Base-by-base conservation (phyloP, 2,113 vertebrate species). In the Synchiropus splendidus region DNA sequence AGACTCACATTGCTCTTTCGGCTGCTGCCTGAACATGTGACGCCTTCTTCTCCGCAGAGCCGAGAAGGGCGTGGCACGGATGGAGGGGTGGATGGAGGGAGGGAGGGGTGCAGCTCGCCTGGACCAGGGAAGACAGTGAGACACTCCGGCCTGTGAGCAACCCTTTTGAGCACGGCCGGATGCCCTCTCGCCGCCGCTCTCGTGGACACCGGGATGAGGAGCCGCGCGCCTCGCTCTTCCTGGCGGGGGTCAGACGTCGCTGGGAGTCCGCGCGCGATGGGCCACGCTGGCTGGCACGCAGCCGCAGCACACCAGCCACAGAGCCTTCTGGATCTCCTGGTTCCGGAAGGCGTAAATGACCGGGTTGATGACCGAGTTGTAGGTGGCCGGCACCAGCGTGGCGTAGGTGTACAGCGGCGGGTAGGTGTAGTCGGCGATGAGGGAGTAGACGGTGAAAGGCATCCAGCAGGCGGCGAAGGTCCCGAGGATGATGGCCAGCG, bases 401-500 rank as follows among this genome's bases (percentile, higher is more conserved):
- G 93, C 95, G 6, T 99, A 99, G 39, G 93, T 99, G 71, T 99
- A 99, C 35, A 97, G 91, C 9, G 92, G 92, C 5, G 95, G 94
- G 65, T 98, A 98, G 16, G 92, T 97, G 75, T 94, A 95, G 81
- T 99, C 95, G 0, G 90, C 95, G 35, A 99, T 90, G 40, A 99
- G 83, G 3, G 92, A 94, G 79, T 99, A 99, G 61, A 99, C 89
- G 0, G 94, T 95, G 70, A 99, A 98, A 39, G 95, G 95, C 92
- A 99, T 98, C 95, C 94, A 99, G 82, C 95, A 99, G 49, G 95
- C 93, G 0, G 95, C 94, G 11, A 98, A 99, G 42, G 95, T 97
- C 42, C 95, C 95, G 78, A 99, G 80, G 79, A 99, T 97, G 83
- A 98, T 88, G 39, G 95, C 93, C 79, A 99, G 74, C n/a, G 95